phyloP scores from a whole-genome alignment of 2,113 vertebrate genomes.

The Gila orcuttii region DNA sequence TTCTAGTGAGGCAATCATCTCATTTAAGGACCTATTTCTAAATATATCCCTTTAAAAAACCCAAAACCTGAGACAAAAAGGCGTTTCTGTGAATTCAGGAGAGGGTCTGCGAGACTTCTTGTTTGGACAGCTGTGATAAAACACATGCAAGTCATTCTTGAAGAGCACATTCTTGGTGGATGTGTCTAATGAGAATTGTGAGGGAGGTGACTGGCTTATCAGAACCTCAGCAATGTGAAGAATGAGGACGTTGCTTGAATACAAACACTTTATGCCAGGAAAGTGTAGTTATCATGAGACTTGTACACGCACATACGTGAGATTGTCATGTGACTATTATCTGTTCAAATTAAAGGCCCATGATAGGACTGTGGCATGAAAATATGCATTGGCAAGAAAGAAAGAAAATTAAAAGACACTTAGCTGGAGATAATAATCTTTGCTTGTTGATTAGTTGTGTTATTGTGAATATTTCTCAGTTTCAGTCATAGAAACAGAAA shows the following conservation, averaged over 20 bases:
- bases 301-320: background rate
- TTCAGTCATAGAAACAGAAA: background rate
- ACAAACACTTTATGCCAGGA: background rate
- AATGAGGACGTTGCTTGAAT: conserved; percentile 9
- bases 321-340: conserved; percentile 5
- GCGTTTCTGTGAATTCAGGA: background rate
- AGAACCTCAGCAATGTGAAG: conserved; percentile 20
- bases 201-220: conserved; percentile 32
- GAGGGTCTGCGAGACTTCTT: background rate
- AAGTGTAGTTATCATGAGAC: background rate
- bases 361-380: background rate
- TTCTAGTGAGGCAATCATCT: background rate
- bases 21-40: background rate
- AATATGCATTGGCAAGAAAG: background rate
- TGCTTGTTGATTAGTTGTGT: background rate
- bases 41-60: background rate
- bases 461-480: background rate
- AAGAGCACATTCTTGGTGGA: conserved; percentile 42
- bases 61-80: conserved; percentile 19
- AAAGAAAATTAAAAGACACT: background rate
- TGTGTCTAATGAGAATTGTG: conserved; percentile 39
- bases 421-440: background rate
- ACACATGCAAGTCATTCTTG: conserved; percentile 44
- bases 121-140: conserved; percentile 54
- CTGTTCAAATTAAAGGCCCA: background rate